Evolutionary conservation across 2,797 vertebrate species (phyloP).

Genomic region (Malurus splendens): DNA sequence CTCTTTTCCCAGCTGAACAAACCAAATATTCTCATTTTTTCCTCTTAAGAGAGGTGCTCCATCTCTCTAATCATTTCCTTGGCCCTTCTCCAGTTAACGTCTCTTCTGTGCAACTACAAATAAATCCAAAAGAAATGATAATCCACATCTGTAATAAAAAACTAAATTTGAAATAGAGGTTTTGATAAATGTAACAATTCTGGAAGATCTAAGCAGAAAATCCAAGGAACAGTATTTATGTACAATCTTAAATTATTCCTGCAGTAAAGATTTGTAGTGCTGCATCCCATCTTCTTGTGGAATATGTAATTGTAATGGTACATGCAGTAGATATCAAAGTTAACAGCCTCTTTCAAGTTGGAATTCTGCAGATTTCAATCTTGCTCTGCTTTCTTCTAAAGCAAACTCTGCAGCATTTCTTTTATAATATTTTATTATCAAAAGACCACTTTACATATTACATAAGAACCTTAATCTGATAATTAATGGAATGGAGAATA

Average conservation of each 20-base stretch:
- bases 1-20: neutral
- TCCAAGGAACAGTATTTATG: neutral
- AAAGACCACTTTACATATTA: neutral
- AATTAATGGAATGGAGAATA: constrained; percentile 25
- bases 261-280: neutral
- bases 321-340: neutral
- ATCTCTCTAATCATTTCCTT: neutral
- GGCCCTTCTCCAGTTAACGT: neutral
- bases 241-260: neutral
- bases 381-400: neutral
- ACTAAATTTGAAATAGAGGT: neutral
- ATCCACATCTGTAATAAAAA: neutral
- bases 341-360: neutral
- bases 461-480: constrained; percentile 2
- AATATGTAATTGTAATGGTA: neutral
- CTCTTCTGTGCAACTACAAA: neutral
- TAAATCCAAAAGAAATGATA: neutral
- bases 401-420: neutral
- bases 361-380: neutral
- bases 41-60: neutral
- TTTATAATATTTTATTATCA: neutral
- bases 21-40: neutral
- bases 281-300: neutral
- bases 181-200: neutral
- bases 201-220: neutral